Base-by-base conservation (phyloP, 2,888 invertebrate genomes). In the Oscheius sp. region DNA sequence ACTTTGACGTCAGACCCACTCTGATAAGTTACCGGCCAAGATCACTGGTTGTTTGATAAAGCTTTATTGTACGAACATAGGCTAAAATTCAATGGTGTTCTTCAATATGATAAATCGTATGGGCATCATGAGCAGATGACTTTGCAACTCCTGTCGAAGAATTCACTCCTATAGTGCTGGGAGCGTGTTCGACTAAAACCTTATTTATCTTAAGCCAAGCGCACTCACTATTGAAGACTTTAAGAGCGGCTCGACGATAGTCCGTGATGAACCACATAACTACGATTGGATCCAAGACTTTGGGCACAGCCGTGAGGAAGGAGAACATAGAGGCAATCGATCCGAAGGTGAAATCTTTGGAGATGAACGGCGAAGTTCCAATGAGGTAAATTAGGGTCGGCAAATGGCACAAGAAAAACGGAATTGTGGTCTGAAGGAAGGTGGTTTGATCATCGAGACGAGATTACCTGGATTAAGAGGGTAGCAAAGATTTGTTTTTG, bases 231-330 rank as follows among this genome's bases (percentile, higher is more conserved):
- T n/a, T n/a, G n/a, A n/a, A n/a, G n/a, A n/a, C n/a, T 27, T 27
- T 61, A 15, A 17, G 2, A 4, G 42, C 45, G 29, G 61, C 61
- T 6, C 27, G 15, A 12, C 61, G 39, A 27, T 61, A 61, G 15
- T 61, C 61, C 20, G 29, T 20, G 27, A 61, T 61, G n/a, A 42
- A 61, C 2, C 15, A 25, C 8, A 42, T 8, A 20, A 61, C 61
- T 5, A 61, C 61, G 29, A 61, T 42, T 5, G 61, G 61, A n/a
- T 61, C 61, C 27, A 61, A 31, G 5, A 45, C 61, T 45, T 61
- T 61, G 10, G 61, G 61, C 4, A 61, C 17, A 5, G 61, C 31
- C 10, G 61, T 61, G 10, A 61, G 45, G 29, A 61, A 42, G 29
- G 61, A 61, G 31, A 61, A 61, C n/a, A 61, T 42, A 0, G 61